Evolutionary conservation across 2,888 invertebrate genomes (phyloP).

Genomic region (Petrolisthes manimaculis): DNA sequence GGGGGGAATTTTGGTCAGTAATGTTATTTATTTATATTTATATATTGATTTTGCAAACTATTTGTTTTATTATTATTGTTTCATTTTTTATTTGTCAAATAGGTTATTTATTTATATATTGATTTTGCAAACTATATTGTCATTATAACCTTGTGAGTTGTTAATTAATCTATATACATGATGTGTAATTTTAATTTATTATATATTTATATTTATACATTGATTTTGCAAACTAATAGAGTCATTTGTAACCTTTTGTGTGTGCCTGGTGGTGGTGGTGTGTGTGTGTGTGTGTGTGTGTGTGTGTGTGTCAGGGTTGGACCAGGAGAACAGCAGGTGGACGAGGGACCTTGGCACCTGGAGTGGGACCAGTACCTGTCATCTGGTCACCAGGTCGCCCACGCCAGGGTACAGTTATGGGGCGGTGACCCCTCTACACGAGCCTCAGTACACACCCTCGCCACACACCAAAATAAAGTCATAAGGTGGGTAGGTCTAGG

Average conservation of each 20-base stretch:
- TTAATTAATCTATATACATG: too few relatives aligned
- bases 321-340: slow-evolving; percentile 42
- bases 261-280: background rate
- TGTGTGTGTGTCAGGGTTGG: slow-evolving; percentile 44
- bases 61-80: too few relatives aligned
- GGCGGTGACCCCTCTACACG: slow-evolving; percentile 59
- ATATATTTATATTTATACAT: too few relatives aligned
- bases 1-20: too few relatives aligned
- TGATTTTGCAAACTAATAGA: background rate
- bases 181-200: too few relatives aligned
- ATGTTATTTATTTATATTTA: too few relatives aligned
- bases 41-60: too few relatives aligned
- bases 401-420: slow-evolving; percentile 57
- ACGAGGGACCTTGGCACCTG: slow-evolving; percentile 37
- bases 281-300: background rate
- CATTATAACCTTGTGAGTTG: too few relatives aligned
- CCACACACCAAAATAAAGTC: slow-evolving; percentile 44
- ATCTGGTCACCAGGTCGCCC: slow-evolving; percentile 64
- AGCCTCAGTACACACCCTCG: slow-evolving; percentile 54
- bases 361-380: slow-evolving; percentile 57
- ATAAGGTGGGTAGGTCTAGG: slow-evolving; percentile 51
- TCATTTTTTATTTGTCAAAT: too few relatives aligned
- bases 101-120: too few relatives aligned
- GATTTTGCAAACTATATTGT: too few relatives aligned
- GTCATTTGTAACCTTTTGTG: background rate